Evolutionary conservation across 2,888 invertebrate genomes (phyloP).

Genomic region (Danaus chrysippus): DNA sequence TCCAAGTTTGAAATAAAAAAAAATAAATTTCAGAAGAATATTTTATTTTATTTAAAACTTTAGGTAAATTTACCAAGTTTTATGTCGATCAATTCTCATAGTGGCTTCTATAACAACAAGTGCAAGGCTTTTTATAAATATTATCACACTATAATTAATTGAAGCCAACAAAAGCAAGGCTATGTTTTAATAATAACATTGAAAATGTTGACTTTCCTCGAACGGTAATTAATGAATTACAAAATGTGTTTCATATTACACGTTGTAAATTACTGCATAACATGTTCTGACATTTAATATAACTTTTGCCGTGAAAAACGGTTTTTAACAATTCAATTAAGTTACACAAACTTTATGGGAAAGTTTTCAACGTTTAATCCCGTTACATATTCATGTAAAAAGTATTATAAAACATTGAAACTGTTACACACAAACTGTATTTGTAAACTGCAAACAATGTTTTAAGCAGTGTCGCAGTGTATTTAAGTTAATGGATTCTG

Average conservation of each 20-base stretch:
- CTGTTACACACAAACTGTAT: neutral
- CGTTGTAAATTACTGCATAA: conserved; percentile 17
- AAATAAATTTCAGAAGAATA: no score
- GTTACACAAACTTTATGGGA: conserved; percentile 23
- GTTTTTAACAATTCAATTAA: conserved; percentile 25
- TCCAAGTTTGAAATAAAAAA: no score
- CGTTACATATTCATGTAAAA: neutral
- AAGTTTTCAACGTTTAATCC: conserved; percentile 20
- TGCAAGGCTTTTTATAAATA: no score
- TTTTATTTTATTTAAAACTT: no score
- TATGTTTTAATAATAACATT: no score
- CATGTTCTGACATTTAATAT: conserved; percentile 27
- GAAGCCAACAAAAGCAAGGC: no score
- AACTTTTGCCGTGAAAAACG: conserved; percentile 25
- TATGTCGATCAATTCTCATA: no score
- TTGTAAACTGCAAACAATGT: neutral
- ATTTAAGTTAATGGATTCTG: conserved; percentile 23
- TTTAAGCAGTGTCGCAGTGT: conserved; percentile 16
- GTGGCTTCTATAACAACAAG: no score
- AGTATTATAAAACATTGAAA: neutral
- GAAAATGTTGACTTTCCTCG: no score
- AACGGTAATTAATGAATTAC: conserved; percentile 12
- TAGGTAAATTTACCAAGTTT: no score
- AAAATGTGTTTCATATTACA: conserved; percentile 17
- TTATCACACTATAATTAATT: no score